Conservation (phyloP, 2,888 invertebrate species). For the Xanthorhoe designata region DNA sequence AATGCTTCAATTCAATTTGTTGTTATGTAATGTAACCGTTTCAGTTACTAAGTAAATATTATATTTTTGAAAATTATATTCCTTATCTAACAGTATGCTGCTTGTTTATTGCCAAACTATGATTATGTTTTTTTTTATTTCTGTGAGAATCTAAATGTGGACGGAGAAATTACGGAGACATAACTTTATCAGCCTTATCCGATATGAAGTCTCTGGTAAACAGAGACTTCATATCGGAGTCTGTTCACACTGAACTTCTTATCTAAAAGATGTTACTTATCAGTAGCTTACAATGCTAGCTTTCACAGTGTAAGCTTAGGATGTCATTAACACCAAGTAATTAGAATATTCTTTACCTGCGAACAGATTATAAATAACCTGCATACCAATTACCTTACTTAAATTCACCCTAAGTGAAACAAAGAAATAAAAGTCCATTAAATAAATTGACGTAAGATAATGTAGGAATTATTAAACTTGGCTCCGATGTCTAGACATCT, state of each 20-base stretch:
- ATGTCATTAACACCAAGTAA: conserved; percentile 20
- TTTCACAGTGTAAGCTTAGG: conserved; percentile 4
- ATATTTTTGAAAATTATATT: no score
- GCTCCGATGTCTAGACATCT: no score
- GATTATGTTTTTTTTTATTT: no score
- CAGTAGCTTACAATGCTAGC: conserved; percentile 13
- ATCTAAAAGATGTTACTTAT: conserved; percentile 18
- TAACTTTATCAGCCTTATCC: neutral
- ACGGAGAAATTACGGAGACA: neutral
- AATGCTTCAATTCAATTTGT: no score
- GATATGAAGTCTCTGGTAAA: neutral
- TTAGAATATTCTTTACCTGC: conserved; percentile 2
- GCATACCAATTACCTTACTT: neutral
- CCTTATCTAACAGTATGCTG: no score
- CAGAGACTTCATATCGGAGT: no score
- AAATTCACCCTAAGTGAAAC: neutral
- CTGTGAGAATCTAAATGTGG: neutral
- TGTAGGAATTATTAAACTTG: neutral
- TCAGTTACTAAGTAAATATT: no score
- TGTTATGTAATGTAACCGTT: no score
- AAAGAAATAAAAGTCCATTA: neutral
- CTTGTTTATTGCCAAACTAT: no score
- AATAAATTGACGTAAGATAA: neutral
- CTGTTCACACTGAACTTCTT: conserved; percentile 1
- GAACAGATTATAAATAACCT: neutral